A percentile compares a stretch with the other conserved stretches of the same genome.
Evolutionary conservation across 2,797 vertebrate species (phyloP).

Genomic region (Pogonophryne albipinna): DNA sequence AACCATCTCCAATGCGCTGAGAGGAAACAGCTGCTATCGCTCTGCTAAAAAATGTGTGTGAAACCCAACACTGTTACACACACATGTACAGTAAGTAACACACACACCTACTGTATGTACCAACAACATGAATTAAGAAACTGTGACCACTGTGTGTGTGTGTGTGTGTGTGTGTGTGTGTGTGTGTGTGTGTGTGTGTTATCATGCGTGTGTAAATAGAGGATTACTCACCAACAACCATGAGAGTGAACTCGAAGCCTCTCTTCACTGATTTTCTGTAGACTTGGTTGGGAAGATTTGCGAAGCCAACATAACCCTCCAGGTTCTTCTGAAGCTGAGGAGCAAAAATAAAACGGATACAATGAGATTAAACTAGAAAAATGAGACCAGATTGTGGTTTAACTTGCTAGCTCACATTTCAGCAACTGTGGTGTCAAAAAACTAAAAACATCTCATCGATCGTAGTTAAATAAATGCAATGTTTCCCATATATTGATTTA

Average conservation of each 20-base stretch:
- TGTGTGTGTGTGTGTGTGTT: no score
- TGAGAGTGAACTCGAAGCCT: constrained; percentile 98
- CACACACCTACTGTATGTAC: background rate
- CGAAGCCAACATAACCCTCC: constrained; percentile 98
- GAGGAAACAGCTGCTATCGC: no score
- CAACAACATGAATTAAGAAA: constrained; percentile 8
- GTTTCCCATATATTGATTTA: no score
- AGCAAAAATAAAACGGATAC: constrained; percentile 50
- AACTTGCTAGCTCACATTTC: background rate
- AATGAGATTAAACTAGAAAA: constrained; percentile 17
- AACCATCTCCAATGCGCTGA: no score
- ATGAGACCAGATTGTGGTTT: background rate
- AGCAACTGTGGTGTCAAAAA: background rate
- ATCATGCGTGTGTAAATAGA: no score
- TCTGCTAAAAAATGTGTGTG: no score
- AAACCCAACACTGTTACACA: background rate
- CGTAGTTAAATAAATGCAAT: background rate
- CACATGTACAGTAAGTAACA: constrained; percentile 30
- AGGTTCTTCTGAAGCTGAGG: constrained; percentile 96
- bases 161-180: no score
- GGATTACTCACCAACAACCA: constrained; percentile 93
- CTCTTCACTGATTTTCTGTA: constrained; percentile 96
- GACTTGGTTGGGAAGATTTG: constrained; percentile 90
- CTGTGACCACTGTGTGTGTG: no score
- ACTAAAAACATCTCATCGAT: background rate